These are phyloP conservation scores for Papilio helenus DNA, from an alignment of 1,140 invertebrate species.

Conservation along the genomic window DNA sequence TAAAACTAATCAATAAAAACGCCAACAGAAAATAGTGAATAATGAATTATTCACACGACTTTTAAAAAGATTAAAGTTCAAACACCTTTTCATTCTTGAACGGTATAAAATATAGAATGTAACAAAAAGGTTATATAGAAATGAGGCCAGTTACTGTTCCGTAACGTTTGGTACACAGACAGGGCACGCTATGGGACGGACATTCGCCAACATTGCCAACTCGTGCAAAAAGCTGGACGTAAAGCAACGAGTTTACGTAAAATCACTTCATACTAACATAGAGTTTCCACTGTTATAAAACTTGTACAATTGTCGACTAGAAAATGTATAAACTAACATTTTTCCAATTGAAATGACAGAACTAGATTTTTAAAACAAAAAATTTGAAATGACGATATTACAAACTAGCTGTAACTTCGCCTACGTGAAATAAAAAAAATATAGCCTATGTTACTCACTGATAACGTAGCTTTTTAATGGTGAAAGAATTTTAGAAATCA, in stretches of 20 bases:
- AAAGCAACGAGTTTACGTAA: background rate
- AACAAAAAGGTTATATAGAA: background rate
- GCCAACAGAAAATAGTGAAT: background rate
- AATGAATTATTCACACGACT: background rate
- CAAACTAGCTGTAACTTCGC: too few species aligned
- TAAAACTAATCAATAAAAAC: background rate
- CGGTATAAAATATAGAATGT: background rate
- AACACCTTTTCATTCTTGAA: constrained; percentile 14
- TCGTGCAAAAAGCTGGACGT: constrained; percentile 4
- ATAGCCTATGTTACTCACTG: too few species aligned
- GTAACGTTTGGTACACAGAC: constrained; percentile 11
- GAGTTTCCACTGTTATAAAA: background rate
- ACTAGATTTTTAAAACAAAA: too few species aligned
- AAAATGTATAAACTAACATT: too few species aligned
- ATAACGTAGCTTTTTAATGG: too few species aligned
- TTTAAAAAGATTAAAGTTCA: constrained; percentile 13
- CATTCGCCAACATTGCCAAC: constrained; percentile 23
- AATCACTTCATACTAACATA: background rate
- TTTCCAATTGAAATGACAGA: too few species aligned
- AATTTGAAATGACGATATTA: too few species aligned
- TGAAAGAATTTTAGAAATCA: too few species aligned
- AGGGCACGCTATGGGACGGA: constrained; percentile 16
- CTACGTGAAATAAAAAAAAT: too few species aligned
- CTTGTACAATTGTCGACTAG: background rate
- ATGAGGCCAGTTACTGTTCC: background rate